A percentile compares a stretch with the other conserved stretches of the same genome.
These are phyloP conservation scores for Corythornis madagascariensis DNA, from an alignment of 2,113 vertebrate species.

Conservation along the genomic window DNA sequence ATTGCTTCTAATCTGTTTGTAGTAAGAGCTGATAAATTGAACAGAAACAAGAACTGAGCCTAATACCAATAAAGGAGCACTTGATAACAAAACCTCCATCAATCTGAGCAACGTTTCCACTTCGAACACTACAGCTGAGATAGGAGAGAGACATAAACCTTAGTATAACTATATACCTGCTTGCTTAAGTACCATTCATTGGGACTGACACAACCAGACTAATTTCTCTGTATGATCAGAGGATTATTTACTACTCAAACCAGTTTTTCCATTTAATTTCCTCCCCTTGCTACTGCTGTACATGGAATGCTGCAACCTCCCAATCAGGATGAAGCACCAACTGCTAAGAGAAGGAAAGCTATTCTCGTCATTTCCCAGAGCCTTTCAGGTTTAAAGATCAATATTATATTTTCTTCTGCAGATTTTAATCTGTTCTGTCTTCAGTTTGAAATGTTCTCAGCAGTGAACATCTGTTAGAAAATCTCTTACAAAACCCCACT, in stretches of 20 bases:
- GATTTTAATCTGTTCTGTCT: constrained; percentile 54
- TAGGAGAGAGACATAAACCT: neutral
- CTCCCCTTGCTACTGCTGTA: neutral
- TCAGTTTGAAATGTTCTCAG: constrained; percentile 59
- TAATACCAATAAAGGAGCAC: neutral
- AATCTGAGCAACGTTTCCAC: neutral
- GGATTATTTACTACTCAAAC: neutral
- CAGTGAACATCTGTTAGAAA: constrained; percentile 63
- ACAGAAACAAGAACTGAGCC: neutral
- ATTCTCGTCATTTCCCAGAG: neutral
- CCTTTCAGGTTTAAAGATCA: constrained; percentile 13
- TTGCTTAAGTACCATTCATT: neutral
- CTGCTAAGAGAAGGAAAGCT: neutral
- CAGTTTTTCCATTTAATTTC: neutral
- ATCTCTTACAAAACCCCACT: constrained; percentile 70
- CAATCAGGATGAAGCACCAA: neutral
- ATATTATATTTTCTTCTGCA: constrained; percentile 11
- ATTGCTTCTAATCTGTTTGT: neutral
- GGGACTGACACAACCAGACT: neutral
- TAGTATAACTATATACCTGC: neutral
- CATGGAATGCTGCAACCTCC: neutral
- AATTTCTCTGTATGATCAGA: neutral
- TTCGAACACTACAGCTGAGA: neutral
- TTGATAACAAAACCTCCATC: neutral
- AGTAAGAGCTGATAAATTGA: neutral